These are phyloP conservation scores for Penaeus chinensis DNA, from an alignment of 1,140 invertebrate genomes.

Conservation along the genomic window DNA sequence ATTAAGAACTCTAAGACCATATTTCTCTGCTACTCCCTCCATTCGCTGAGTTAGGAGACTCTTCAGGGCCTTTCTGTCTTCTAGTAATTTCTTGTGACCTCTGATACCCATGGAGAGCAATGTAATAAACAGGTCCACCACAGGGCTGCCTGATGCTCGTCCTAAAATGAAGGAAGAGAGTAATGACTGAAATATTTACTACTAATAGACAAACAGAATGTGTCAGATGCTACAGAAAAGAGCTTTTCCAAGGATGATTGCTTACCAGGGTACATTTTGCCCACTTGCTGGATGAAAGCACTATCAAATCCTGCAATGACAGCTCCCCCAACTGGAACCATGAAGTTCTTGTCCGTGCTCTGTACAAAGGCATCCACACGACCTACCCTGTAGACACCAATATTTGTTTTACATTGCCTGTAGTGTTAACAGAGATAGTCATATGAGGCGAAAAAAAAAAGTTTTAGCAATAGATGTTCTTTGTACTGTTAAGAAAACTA, in stretches of 20 bases:
- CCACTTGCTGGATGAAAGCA: constrained; percentile 76
- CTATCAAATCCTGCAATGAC: constrained; percentile 83
- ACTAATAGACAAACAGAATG: too few species aligned
- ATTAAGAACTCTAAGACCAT: constrained; percentile 76
- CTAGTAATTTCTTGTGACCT: constrained; percentile 77
- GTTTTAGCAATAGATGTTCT: too few species aligned
- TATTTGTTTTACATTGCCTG: background rate
- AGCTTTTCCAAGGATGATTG: background rate
- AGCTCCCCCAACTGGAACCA: constrained; percentile 89
- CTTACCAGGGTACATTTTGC: constrained; percentile 81
- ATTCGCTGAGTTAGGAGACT: constrained; percentile 74
- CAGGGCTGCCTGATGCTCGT: constrained; percentile 80
- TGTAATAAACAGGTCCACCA: constrained; percentile 85
- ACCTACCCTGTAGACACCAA: constrained; percentile 38
- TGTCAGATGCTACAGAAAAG: background rate
- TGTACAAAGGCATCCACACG: constrained; percentile 70
- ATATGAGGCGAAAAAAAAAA: too few species aligned
- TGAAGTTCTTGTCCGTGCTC: constrained; percentile 89
- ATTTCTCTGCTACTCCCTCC: constrained; percentile 73
- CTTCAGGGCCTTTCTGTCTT: constrained; percentile 77
- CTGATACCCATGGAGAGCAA: constrained; percentile 79
- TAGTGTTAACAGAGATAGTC: too few species aligned
- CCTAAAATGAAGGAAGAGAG: constrained; percentile 67
- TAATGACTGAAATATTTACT: too few species aligned
- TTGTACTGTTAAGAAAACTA: too few species aligned